Evolutionary conservation across 2,888 invertebrate species (phyloP).

Genomic region (Lymantria dispar): DNA sequence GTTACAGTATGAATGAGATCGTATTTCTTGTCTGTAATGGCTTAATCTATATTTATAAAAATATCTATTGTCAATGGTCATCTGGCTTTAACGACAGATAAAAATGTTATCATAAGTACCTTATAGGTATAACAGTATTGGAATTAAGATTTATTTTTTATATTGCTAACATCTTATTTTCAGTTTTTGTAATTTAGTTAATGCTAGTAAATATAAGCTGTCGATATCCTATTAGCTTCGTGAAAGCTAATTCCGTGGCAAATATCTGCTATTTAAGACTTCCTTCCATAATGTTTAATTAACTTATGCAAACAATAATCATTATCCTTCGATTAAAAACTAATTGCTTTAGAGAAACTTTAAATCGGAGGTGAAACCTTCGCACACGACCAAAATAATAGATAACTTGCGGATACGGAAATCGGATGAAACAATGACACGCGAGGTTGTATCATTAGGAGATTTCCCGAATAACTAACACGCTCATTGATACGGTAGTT

Average conservation of each 20-base stretch:
- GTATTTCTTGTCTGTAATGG: too few species aligned
- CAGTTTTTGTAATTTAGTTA: too few species aligned
- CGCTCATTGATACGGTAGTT: background rate
- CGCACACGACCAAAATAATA: constrained; percentile 16
- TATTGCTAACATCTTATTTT: background rate
- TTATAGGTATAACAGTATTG: too few species aligned
- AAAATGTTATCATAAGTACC: too few species aligned
- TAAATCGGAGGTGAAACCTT: constrained; percentile 13
- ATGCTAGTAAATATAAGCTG: too few species aligned
- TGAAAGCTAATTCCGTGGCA: background rate
- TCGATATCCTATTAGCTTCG: background rate
- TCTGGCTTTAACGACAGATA: too few species aligned
- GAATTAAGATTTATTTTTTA: background rate
- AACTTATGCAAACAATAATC: background rate
- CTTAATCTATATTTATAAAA: too few species aligned
- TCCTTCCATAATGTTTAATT: background rate
- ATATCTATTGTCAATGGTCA: too few species aligned
- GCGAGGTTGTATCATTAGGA: constrained; percentile 9
- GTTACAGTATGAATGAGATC: too few species aligned
- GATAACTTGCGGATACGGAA: constrained; percentile 20
- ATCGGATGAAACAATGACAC: constrained; percentile 11
- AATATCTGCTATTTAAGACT: background rate
- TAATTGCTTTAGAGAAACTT: constrained; percentile 19
- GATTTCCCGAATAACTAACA: background rate
- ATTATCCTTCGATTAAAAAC: constrained; percentile 4